A percentile compares a stretch with the other conserved stretches of the same genome.
phyloP scores from a whole-genome alignment of 2,113 vertebrate genomes.

The Psammodynastes pulverulentus region DNA sequence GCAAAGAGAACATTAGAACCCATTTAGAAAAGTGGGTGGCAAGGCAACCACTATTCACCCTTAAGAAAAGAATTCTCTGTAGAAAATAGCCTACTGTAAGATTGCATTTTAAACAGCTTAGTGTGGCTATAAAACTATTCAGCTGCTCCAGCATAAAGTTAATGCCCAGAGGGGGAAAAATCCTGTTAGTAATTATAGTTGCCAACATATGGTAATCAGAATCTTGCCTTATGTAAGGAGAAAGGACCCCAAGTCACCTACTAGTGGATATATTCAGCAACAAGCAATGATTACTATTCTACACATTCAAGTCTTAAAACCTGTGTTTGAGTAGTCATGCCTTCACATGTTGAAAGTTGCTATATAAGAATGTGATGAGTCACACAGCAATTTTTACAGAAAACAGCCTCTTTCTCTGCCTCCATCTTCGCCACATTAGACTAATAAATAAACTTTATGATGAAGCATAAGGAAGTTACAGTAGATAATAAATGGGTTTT shows the following conservation, averaged over 20 bases:
- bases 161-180: not conserved
- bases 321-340: not conserved
- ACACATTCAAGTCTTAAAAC: not conserved
- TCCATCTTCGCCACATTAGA: not conserved
- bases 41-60: constrained; percentile 7
- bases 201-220: not conserved
- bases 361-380: not conserved
- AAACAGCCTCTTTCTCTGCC: not conserved
- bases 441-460: not conserved
- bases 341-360: not conserved
- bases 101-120: constrained; percentile 4
- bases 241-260: not conserved
- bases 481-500: not conserved
- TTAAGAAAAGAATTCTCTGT: constrained; percentile 4
- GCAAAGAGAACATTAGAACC: not conserved
- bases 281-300: not conserved
- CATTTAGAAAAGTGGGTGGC: constrained; percentile 2
- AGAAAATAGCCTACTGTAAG: constrained; percentile 7
- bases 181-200: not conserved
- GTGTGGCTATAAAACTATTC: not conserved
- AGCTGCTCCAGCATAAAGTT: not conserved
- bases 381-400: not conserved
- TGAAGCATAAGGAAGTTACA: not conserved
- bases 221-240: not conserved
- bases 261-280: not conserved